Percentiles rank a stretch among this genome's conserved stretches.
These are phyloP conservation scores for Poecilia gillii DNA, from an alignment of 2,797 vertebrate species.

Conservation along the genomic window DNA sequence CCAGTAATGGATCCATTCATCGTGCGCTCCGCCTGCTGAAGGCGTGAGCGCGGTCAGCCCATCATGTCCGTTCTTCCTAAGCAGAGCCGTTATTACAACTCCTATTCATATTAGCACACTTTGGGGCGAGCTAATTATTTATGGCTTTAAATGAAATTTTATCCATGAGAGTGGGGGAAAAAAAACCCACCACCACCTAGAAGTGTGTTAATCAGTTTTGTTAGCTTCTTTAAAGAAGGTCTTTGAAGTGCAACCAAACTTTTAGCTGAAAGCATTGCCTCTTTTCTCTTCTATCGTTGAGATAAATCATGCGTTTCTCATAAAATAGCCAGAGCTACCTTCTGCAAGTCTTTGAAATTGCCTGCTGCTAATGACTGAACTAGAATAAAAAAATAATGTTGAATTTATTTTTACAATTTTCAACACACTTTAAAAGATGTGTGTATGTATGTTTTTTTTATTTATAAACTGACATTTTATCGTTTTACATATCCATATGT, in stretches of 20 bases:
- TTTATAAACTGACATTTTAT: neutral
- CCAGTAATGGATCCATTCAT: conserved; percentile 21
- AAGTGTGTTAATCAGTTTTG: conserved; percentile 6
- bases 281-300: neutral
- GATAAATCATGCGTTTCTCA: conserved; percentile 4
- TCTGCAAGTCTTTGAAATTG: neutral
- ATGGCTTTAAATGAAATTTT: conserved; percentile 19
- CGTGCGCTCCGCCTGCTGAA: conserved; percentile 15
- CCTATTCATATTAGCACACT: conserved; percentile 12
- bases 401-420: neutral
- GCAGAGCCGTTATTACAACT: conserved; percentile 2
- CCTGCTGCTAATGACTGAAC: neutral
- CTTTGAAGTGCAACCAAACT: neutral
- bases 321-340: neutral
- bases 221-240: neutral
- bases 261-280: neutral
- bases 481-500: neutral
- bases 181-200: no score
- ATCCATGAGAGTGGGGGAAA: neutral
- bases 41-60: neutral
- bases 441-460: neutral
- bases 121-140: conserved; percentile 13
- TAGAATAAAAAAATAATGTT: neutral
- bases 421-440: neutral
- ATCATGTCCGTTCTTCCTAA: neutral